Evolutionary conservation across 2,797 vertebrate species (phyloP).

Genomic region (Liasis olivaceus): DNA sequence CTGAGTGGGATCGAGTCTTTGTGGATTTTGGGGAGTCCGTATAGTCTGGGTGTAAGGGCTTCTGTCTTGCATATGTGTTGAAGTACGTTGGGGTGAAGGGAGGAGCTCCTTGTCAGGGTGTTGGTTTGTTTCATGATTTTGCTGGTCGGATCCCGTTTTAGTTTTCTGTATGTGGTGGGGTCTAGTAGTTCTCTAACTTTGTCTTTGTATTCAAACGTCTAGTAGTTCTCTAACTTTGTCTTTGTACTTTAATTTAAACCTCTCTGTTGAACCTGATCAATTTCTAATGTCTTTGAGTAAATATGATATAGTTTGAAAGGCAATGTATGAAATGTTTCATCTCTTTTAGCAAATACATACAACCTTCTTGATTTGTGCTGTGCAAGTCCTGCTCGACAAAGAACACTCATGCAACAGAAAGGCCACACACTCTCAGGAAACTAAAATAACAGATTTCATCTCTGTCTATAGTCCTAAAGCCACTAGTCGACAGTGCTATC

Average conservation of each 20-base stretch:
- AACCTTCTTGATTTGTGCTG: background rate
- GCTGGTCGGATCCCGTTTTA: too few relatives aligned
- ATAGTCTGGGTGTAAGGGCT: too few relatives aligned
- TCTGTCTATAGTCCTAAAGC: background rate
- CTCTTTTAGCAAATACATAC: background rate
- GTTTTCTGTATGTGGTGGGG: too few relatives aligned
- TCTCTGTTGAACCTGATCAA: background rate
- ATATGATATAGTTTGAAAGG: background rate
- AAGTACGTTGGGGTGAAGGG: too few relatives aligned
- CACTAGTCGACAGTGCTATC: background rate
- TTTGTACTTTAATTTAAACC: accelerated
- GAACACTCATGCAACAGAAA: background rate
- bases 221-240: too few relatives aligned
- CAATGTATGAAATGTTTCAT: background rate
- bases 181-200: too few relatives aligned
- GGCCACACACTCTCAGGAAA: background rate
- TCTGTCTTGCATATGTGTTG: too few relatives aligned
- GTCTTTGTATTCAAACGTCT: too few relatives aligned
- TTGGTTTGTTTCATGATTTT: too few relatives aligned
- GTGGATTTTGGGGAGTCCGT: too few relatives aligned
- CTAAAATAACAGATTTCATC: background rate
- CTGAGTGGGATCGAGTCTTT: too few relatives aligned
- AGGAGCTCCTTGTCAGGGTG: too few relatives aligned
- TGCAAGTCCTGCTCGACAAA: background rate
- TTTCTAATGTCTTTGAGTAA: background rate